phyloP scores from a whole-genome alignment of 2,113 vertebrate genomes.

The Plecturocebus donacophilus region DNA sequence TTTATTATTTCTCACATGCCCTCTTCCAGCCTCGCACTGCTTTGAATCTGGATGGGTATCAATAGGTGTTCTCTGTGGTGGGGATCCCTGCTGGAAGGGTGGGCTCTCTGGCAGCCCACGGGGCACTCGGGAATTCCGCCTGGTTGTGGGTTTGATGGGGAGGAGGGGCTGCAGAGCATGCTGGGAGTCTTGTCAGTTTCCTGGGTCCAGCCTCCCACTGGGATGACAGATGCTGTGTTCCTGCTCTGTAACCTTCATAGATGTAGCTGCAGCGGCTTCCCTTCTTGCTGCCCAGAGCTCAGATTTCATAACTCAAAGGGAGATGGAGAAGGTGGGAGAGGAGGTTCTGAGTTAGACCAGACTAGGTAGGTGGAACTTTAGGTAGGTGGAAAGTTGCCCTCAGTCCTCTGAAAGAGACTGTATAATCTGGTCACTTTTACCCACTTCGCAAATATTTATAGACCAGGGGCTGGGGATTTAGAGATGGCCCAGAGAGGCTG shows the following conservation, averaged over 20 bases:
- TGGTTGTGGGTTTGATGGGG: slow-evolving; percentile 27
- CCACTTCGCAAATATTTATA: neutral
- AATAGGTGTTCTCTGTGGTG: neutral
- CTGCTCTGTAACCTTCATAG: neutral
- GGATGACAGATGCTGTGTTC: neutral
- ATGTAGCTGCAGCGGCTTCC: neutral
- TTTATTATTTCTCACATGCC: neutral
- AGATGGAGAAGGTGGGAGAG: neutral
- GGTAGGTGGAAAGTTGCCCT: neutral
- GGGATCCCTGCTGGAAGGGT: neutral
- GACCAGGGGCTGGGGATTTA: neutral
- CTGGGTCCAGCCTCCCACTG: neutral
- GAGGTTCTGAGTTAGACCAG: neutral
- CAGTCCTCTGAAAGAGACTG: neutral
- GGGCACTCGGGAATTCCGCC: neutral
- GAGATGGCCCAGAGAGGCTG: neutral
- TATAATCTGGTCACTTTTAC: neutral
- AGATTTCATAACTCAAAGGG: neutral
- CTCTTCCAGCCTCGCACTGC: too few species aligned
- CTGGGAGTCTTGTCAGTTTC: slow-evolving; percentile 46
- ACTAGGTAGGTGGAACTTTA: neutral
- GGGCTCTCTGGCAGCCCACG: too few species aligned
- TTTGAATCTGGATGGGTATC: neutral
- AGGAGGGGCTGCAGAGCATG: slow-evolving; percentile 41
- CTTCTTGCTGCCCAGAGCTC: neutral